Evolutionary conservation across 2,888 invertebrate species (phyloP).

Genomic region (Caenorhabditis afra): DNA sequence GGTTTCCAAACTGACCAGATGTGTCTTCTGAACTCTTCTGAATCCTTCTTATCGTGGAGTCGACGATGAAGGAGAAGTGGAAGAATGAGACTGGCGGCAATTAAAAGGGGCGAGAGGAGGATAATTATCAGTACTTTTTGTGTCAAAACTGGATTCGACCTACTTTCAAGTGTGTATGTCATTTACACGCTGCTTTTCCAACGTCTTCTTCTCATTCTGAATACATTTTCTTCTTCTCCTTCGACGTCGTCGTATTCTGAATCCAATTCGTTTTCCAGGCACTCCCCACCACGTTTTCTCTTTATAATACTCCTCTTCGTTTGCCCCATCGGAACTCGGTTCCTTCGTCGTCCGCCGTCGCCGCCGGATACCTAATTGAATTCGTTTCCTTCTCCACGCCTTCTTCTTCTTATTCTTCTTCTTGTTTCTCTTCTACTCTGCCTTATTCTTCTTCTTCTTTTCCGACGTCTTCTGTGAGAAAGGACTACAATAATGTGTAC

Average conservation of each 20-base stretch:
- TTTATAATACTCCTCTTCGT: neutral
- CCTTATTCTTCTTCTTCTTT: conserved; percentile 6
- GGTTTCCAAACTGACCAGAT: conserved; percentile 1
- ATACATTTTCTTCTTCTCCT: neutral
- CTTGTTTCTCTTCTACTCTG: too few relatives aligned
- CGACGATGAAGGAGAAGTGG: neutral
- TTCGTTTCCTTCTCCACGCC: conserved; percentile 6
- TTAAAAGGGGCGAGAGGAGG: conserved; percentile 8
- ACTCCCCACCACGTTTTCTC: too few relatives aligned
- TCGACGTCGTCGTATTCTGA: too few relatives aligned
- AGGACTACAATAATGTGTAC: neutral
- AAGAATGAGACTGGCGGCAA: conserved; percentile 15
- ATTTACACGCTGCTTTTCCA: conserved; percentile 3
- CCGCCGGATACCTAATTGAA: conserved; percentile 11
- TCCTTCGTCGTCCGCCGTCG: conserved; percentile 2
- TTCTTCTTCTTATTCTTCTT: conserved; percentile 4
- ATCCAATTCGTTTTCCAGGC: neutral
- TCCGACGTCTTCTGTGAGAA: neutral
- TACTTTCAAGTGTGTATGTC: neutral
- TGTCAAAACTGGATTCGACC: conserved; percentile 30
- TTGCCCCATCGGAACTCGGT: conserved; percentile 29
- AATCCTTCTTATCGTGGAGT: neutral
- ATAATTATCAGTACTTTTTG: conserved; percentile 50
- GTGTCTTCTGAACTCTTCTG: neutral
- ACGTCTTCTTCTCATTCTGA: too few relatives aligned